These are phyloP conservation scores for Neuroterus valhalla DNA, from an alignment of 1,140 invertebrate species.

Conservation along the genomic window DNA sequence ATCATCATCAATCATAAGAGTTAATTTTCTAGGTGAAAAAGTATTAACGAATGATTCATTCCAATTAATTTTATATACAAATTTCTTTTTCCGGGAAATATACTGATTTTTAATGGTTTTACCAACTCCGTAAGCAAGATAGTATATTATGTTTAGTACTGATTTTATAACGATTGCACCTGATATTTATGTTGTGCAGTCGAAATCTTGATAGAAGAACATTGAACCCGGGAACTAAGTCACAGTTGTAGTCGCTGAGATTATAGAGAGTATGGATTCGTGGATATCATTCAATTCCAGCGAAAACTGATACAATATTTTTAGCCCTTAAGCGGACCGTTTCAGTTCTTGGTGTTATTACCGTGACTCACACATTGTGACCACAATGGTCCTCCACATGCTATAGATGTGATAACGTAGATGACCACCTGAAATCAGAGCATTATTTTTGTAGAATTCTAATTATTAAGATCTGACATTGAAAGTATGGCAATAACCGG, in stretches of 20 bases:
- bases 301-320: neutral
- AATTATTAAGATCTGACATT: too few species aligned
- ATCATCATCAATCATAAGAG: neutral
- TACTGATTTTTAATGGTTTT: neutral
- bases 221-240: neutral
- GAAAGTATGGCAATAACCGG: neutral
- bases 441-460: slow-evolving; percentile 27
- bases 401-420: slow-evolving; percentile 91
- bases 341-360: slow-evolving; percentile 6
- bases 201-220: slow-evolving; percentile 1
- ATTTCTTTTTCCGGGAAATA: neutral
- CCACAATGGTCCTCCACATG: slow-evolving; percentile 90
- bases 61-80: neutral
- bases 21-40: neutral
- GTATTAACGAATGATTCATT: neutral
- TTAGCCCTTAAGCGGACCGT: neutral
- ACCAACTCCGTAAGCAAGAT: neutral
- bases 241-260: neutral
- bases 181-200: neutral
- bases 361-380: slow-evolving; percentile 78
- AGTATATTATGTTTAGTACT: too few species aligned
- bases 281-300: neutral
- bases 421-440: slow-evolving; percentile 77
- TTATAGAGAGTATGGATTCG: neutral
- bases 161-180: slow-evolving; percentile 10